A percentile compares a stretch with the other conserved stretches of the same genome.
These are phyloP conservation scores for Oegoconia quadripuncta DNA, from an alignment of 2,888 invertebrate species.

Conservation along the genomic window DNA sequence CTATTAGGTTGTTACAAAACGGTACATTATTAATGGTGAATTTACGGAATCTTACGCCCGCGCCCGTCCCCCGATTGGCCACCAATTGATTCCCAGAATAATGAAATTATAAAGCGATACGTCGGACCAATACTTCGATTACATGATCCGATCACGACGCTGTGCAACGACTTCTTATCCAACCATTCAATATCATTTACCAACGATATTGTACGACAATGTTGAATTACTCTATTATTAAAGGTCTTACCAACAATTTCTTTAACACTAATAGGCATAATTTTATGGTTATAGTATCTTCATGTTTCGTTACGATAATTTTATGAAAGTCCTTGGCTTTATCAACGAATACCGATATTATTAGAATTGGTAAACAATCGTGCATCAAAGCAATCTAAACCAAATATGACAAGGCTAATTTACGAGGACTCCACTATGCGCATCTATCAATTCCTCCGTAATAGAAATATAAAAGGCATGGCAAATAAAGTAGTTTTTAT, in stretches of 20 bases:
- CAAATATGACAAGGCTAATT: slow-evolving; percentile 38
- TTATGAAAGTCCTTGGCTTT: too few relatives aligned
- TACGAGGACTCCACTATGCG: slow-evolving; percentile 30
- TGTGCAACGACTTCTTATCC: slow-evolving; percentile 8
- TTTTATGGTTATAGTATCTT: too few relatives aligned
- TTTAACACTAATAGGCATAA: too few relatives aligned
- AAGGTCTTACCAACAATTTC: too few relatives aligned
- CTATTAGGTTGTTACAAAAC: slow-evolving; percentile 52
- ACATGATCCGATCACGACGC: too few relatives aligned
- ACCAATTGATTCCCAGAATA: slow-evolving; percentile 60
- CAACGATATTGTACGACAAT: too few relatives aligned
- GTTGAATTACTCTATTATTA: too few relatives aligned
- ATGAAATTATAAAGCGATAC: slow-evolving; percentile 48
- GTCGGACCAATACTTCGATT: slow-evolving; percentile 39
- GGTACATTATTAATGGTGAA: slow-evolving; percentile 45
- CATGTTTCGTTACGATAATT: too few relatives aligned
- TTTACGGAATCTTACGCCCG: slow-evolving; percentile 42
- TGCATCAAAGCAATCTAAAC: slow-evolving; percentile 55
- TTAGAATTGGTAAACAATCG: too few relatives aligned
- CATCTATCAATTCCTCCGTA: slow-evolving; percentile 52
- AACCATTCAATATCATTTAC: slow-evolving; percentile 20
- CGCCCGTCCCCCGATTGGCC: slow-evolving; percentile 37
- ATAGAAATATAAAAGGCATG: slow-evolving; percentile 67
- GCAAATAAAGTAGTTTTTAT: slow-evolving; percentile 54
- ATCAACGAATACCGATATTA: too few relatives aligned